phyloP scores from a whole-genome alignment of 2,113 vertebrate species.

The Melierax canorus region DNA sequence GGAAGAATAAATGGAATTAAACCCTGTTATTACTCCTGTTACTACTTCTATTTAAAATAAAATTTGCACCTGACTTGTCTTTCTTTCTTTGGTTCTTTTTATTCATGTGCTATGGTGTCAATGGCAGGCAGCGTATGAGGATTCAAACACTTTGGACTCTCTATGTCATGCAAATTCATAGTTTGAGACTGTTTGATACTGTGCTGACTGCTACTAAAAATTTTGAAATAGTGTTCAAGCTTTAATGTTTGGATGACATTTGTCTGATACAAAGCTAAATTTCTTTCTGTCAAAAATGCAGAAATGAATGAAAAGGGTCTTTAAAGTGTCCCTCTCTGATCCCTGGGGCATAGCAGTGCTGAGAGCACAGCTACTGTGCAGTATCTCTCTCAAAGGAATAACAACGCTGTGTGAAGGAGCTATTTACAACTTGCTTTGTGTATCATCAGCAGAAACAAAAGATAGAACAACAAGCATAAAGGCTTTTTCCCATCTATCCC shows the following conservation, averaged over 20 bases:
- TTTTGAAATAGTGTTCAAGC: slow-evolving; percentile 21
- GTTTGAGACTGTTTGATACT: slow-evolving; percentile 10
- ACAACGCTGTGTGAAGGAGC: slow-evolving; percentile 38
- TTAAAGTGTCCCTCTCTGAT: slow-evolving; percentile 61
- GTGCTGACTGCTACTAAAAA: slow-evolving; percentile 39
- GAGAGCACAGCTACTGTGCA: slow-evolving; percentile 41
- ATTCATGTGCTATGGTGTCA: not conserved
- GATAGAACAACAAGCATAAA: slow-evolving; percentile 57
- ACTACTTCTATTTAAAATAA: not conserved
- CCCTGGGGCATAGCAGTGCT: slow-evolving; percentile 41
- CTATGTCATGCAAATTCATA: not conserved
- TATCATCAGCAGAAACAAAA: slow-evolving; percentile 74
- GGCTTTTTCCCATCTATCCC: not conserved
- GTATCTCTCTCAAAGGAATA: slow-evolving; percentile 69
- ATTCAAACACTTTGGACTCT: not conserved
- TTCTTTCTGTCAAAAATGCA: slow-evolving; percentile 42
- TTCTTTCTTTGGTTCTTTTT: not conserved
- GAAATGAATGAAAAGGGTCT: slow-evolving; percentile 55
- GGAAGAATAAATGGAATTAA: slow-evolving; percentile 6
- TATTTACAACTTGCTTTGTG: slow-evolving; percentile 72
- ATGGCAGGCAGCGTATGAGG: not conserved
- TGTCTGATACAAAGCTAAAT: slow-evolving; percentile 48
- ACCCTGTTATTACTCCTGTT: not conserved
- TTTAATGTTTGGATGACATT: slow-evolving; percentile 63
- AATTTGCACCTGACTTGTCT: not conserved